Conservation (phyloP, 2,888 invertebrate species). For the Cryptops parisi region DNA sequence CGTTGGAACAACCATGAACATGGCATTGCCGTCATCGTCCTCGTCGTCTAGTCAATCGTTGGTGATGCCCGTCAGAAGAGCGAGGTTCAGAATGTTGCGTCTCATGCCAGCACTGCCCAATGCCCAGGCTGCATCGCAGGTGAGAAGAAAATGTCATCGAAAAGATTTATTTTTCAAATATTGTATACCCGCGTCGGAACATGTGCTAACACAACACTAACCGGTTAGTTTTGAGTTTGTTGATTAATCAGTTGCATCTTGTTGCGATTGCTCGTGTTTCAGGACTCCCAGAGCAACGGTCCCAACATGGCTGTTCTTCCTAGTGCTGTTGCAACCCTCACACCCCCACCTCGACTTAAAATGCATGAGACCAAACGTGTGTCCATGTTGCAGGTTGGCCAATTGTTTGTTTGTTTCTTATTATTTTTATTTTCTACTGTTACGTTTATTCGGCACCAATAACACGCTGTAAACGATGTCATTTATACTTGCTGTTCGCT, state of each 20-base stretch:
- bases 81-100: neutral
- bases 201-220: neutral
- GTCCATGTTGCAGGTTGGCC: slow-evolving; percentile 3
- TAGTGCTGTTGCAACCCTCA: neutral
- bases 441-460: no score
- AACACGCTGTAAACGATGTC: neutral
- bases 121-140: neutral
- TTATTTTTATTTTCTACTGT: no score
- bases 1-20: no score
- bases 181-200: slow-evolving; percentile 2
- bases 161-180: slow-evolving; percentile 1
- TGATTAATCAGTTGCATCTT: neutral
- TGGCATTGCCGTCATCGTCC: no score
- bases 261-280: neutral
- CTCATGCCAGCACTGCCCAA: neutral
- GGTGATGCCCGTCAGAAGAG: no score
- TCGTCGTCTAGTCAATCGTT: no score
- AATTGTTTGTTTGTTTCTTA: no score
- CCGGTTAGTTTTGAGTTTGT: no score
- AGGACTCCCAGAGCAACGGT: neutral
- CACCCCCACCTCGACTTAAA: slow-evolving; percentile 2
- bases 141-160: slow-evolving; percentile 2
- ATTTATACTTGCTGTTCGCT: neutral
- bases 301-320: slow-evolving; percentile 8
- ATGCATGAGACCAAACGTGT: neutral